Evolutionary conservation across 2,797 vertebrate genomes (phyloP), one percentile per base, ranked within the genome.

Genomic region (Syncerus caffer): DNA sequence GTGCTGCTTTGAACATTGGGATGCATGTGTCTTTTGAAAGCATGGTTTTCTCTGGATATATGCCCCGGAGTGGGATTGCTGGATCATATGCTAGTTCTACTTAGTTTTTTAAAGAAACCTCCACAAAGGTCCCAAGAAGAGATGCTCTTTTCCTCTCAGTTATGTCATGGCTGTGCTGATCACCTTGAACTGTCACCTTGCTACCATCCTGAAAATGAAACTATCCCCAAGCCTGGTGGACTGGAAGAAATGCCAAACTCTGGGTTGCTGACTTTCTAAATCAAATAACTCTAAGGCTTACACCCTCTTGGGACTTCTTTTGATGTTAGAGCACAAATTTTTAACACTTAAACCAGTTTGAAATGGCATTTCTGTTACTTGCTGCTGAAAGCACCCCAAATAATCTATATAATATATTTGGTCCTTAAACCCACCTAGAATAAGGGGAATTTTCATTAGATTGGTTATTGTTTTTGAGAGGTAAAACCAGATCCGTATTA

Each of bases 401-500:
- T 42, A 96, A 89, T 62, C 25, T 57, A 3, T 84, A n/a, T 64
- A 86, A 53, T 79, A 67, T n/a, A 23, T 1, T 92, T 90, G 19
- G 19, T 50, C 29, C 25, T 86, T 96, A 96, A 93, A 29, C 4
- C 34, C 67, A 79, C 6, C 34, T 38, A 27, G 55, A 96, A 90
- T 53, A 79, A 92, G 50, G 19, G 21, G 82, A 79, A 53, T 91
- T 94, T 93, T 89, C 57, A 96, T 90, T 34, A 84, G 13, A 34
- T 7, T 71, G 6, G 3, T 93, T 14, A 64, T 55, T 97, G 25
- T 23, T 87, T 95, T 55, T 90, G 71, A 96, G 27, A 91, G 25
- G 29, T 78, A 85, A 97, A 92, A 79, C 29, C 51, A 95, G 96
- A 90, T 71, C 57, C 79, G 29, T 62, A 71, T 82, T 79, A 85